Base-by-base conservation (phyloP, 2,888 invertebrate genomes). In the Andrena flavipes region DNA sequence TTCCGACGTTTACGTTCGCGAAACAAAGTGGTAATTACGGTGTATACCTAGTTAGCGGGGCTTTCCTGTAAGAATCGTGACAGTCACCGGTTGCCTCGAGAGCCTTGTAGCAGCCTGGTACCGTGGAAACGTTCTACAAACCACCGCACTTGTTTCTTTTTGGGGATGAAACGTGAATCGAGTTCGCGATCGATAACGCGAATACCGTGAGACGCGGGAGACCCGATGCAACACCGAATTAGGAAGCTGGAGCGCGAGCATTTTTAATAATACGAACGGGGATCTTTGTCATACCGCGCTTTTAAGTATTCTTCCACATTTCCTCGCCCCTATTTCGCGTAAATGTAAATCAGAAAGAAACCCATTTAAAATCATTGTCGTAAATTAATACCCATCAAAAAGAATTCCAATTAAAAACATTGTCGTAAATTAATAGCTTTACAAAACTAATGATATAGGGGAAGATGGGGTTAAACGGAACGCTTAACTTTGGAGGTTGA, bases 11-110 rank as follows among this genome's bases (percentile, higher is more conserved):
- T 78, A 71, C 73, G 65, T 60, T 75, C 77, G 71, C 49, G 56
- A 74, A 62, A 64, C 67, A 63, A 82, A 78, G 56, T 51, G 63
- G 78, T 78, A 81, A 86, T 86, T 84, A 81, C 84, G 59, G 35
- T 42, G 70, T 71, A 62, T 48, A 68, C 67, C 33, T 26, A 49
- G 73, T 78, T 86, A 86, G 84, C 74, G 48, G 65, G 23, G 30
- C 33, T 76, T 67, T 65, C 62, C 23, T 16, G 4, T 42, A 72
- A 68, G 64, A 81, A 76, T 63, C 23, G 62, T 68, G 78, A 76
- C 81, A 78, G 70, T 70, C 60, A 2, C 29, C 26, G 78, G 4
- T 65, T 65, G 30, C 30, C 60, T 60, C 30, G 30, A 59, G 60
- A 33, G 16, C 20, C 5, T 8, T 13, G 26, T 8, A 29, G 62